These are phyloP conservation scores for Odontesthes bonariensis DNA, from an alignment of 2,113 vertebrate genomes.

Conservation along the genomic window DNA sequence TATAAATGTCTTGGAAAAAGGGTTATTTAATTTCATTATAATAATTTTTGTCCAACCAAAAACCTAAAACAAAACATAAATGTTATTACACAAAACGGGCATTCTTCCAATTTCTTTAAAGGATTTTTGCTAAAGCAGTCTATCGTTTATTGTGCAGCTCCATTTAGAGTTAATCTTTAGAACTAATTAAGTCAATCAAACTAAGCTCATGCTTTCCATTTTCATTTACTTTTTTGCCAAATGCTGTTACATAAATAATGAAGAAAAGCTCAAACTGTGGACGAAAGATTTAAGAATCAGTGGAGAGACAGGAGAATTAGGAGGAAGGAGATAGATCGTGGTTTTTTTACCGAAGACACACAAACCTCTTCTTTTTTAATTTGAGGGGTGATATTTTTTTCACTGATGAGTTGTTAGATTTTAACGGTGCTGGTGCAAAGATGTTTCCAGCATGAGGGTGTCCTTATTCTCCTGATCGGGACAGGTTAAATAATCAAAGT, in stretches of 20 bases:
- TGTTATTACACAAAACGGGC: slow-evolving; percentile 18
- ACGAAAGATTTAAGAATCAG: slow-evolving; percentile 43
- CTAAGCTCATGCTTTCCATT: slow-evolving; percentile 42
- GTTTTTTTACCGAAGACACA: slow-evolving; percentile 5
- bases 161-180: slow-evolving; percentile 68
- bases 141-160: slow-evolving; percentile 52
- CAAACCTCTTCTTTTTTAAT: not conserved
- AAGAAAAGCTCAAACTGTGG: slow-evolving; percentile 41
- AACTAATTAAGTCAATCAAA: slow-evolving; percentile 66
- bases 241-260: slow-evolving; percentile 48
- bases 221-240: slow-evolving; percentile 58
- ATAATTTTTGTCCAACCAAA: slow-evolving; percentile 31
- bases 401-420: not conserved
- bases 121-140: slow-evolving; percentile 30
- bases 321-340: slow-evolving; percentile 11
- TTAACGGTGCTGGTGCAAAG: not conserved
- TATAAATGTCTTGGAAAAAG: not conserved
- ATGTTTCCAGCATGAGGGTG: slow-evolving; percentile 29
- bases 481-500: slow-evolving; percentile 35
- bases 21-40: slow-evolving; percentile 19
- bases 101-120: slow-evolving; percentile 33
- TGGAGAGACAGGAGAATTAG: not conserved
- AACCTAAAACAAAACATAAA: slow-evolving; percentile 32
- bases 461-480: slow-evolving; percentile 36
- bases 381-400: slow-evolving; percentile 4